Evolutionary conservation across 2,888 invertebrate species (phyloP), one percentile per base, ranked within the genome.

Genomic region (Trissolcus brochymenae): DNA sequence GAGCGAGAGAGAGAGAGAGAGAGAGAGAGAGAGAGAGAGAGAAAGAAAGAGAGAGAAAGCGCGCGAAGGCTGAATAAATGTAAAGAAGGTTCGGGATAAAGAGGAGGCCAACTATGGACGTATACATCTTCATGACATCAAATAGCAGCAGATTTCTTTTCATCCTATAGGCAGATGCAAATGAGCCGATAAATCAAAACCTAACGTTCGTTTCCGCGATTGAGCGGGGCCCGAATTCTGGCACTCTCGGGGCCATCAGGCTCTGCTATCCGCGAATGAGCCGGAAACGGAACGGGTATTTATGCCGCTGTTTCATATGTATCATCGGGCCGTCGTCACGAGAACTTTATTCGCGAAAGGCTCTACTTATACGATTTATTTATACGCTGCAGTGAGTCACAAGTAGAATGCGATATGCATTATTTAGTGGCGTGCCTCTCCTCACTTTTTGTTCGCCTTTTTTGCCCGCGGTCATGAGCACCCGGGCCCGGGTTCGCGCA

Each of bases 161-260:
- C 59, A 68, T 73, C 61, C 67, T 40, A 13, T 25, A 79, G 79
- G 80, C 81, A 78, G 84, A 87, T 87, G 87, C 85, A 87, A 87
- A 87, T 87, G 83, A 87, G 87, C 81, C 79, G 79, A 82, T 82
- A 74, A 82, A 86, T 87, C 84, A 82, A 35, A 54, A 59, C 16
- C 41, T 11, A n/a, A 9, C 13, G 25, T 57, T 56, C 50, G 41
- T 70, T 59, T 61, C 73, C 43, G 60, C 46, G 49, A 55, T 49
- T 14, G 53, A 46, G n/a, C n/a, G 13, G 51, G 25, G 51, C 19
- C 51, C 51, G 17, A 53, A 53, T 53, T 21, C 21, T 53, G 7
- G 43, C 43, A 14, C 11, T 43, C n/a, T 29, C 61, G 17, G n/a
- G 25, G 19, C 1, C 19, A 19, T 4, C n/a, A n/a, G n/a, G n/a